Evolutionary conservation across 2,888 invertebrate genomes (phyloP).

Genomic region (Melipona beecheii): DNA sequence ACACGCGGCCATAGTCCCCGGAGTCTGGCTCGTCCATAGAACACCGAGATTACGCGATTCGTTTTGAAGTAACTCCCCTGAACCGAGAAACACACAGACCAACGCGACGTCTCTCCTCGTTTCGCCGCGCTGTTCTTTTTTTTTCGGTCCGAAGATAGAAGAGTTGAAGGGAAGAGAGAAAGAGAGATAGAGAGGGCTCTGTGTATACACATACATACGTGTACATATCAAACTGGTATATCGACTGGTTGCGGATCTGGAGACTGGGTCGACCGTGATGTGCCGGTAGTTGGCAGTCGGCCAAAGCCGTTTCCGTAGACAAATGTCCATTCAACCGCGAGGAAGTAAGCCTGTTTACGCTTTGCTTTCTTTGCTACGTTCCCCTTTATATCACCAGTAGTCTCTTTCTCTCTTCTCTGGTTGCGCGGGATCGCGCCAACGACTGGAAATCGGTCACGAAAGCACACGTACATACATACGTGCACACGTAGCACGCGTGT

Average conservation of each 20-base stretch:
- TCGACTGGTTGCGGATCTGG: constrained; percentile 59
- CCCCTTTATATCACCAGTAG: constrained; percentile 50
- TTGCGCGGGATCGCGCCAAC: constrained; percentile 20
- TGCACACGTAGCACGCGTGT: too few species aligned
- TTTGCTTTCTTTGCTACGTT: constrained; percentile 67
- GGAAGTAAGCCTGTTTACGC: constrained; percentile 70
- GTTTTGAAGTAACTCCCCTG: constrained; percentile 15
- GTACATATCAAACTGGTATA: constrained; percentile 53
- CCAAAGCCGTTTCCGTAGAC: constrained; percentile 79
- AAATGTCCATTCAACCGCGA: constrained; percentile 72
- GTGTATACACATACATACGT: neutral
- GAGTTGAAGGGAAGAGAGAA: neutral
- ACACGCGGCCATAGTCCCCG: neutral
- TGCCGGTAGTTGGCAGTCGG: constrained; percentile 85
- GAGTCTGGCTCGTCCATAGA: constrained; percentile 26
- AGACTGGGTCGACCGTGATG: constrained; percentile 69
- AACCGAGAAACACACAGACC: neutral
- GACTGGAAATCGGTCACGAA: constrained; percentile 64
- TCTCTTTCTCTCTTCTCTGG: neutral
- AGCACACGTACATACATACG: neutral
- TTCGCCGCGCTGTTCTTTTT: neutral
- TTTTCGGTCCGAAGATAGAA: constrained; percentile 1
- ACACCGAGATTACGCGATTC: constrained; percentile 47
- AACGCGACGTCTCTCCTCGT: constrained; percentile 2
- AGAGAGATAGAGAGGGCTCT: too few species aligned